Percentiles rank a stretch among this genome's conserved stretches.
These are phyloP conservation scores for Megalops atlanticus DNA, from an alignment of 2,113 vertebrate species.

Conservation along the genomic window DNA sequence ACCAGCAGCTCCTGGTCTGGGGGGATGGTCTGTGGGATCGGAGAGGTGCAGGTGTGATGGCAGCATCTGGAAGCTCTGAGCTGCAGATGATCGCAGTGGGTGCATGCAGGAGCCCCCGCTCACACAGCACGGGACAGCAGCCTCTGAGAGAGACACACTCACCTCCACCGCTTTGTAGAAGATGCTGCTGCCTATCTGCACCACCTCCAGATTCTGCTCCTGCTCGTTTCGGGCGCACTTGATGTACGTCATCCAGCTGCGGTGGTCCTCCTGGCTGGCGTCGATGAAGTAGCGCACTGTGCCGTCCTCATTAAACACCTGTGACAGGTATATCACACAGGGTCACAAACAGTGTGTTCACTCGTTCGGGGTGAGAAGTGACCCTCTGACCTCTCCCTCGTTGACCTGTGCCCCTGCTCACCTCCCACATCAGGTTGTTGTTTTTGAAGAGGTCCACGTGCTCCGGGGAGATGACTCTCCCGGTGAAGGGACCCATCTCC, in stretches of 20 bases:
- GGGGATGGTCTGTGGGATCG: constrained; percentile 84
- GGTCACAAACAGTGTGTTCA: not conserved
- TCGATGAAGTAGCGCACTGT: constrained; percentile 91
- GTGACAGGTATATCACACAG: not conserved
- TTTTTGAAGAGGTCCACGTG: constrained; percentile 96
- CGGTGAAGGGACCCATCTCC: constrained; percentile 97
- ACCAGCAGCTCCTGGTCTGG: constrained; percentile 95
- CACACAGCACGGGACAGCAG: no score
- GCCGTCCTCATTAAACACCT: constrained; percentile 95
- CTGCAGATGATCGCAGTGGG: no score
- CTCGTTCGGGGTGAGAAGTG: not conserved
- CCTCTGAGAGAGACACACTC: not conserved
- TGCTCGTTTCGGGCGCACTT: constrained; percentile 95
- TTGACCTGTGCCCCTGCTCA: constrained; percentile 46
- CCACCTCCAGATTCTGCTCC: constrained; percentile 96
- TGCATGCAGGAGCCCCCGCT: no score
- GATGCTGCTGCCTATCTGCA: constrained; percentile 94
- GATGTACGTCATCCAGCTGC: constrained; percentile 99
- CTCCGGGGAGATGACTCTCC: constrained; percentile 88
- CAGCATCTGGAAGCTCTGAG: no score
- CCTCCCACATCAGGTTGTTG: constrained; percentile 99
- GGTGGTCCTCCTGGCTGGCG: constrained; percentile 94
- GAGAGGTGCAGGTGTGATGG: no score
- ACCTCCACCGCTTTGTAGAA: constrained; percentile 98
- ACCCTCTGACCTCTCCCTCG: no score